Evolutionary conservation across 1,140 invertebrate genomes (phyloP), one percentile per base, ranked within the genome.

Genomic region (Schlechtendalia chinensis): DNA sequence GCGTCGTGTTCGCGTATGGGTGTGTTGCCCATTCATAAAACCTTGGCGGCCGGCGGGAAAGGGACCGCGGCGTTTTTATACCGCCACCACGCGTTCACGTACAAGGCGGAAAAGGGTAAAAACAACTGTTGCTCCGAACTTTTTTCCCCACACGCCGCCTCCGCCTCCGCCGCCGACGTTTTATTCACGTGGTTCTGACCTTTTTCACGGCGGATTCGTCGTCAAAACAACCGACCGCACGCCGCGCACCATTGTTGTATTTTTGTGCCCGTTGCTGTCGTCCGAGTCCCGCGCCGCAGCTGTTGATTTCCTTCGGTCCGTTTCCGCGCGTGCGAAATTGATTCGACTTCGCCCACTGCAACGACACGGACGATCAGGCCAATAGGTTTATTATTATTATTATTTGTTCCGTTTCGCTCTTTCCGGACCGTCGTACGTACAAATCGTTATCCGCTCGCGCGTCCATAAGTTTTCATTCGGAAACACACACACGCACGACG

Each of bases 91-190:
- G 56, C 58, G 39, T 63, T 47, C 63, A n/a, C 45, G 32, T 63
- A 27, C 63, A 63, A 45, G 32, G 75, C 58, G 75, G 75, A 79
- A 79, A 63, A 79, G 75, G 75, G 75, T 59, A 79, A 79, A 79
- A 79, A 79, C 75, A 79, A 79, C 75, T 79, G 75, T 79, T 79
- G 75, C 75, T 79, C 75, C 22, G 39, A 79, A 79, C 56, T 61
- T 79, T 79, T 79, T 79, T 79, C 58, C 75, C 39, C 47, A 63
- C 75, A 61, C 59, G 22, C 69, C 69, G 19, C 47, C 50, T 16
- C 47, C 47, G 47, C 32, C 67, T 17, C 67, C 47, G 67, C 69
- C 32, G 32, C 56, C 72, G 27, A n/a, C 53, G 72, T 77, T 77
- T 79, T 61, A 63, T 79, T 79, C 75, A 79, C 56, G 75, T 79